Base-by-base conservation (phyloP, 2,113 vertebrate genomes). In the Mastomys natalensis region DNA sequence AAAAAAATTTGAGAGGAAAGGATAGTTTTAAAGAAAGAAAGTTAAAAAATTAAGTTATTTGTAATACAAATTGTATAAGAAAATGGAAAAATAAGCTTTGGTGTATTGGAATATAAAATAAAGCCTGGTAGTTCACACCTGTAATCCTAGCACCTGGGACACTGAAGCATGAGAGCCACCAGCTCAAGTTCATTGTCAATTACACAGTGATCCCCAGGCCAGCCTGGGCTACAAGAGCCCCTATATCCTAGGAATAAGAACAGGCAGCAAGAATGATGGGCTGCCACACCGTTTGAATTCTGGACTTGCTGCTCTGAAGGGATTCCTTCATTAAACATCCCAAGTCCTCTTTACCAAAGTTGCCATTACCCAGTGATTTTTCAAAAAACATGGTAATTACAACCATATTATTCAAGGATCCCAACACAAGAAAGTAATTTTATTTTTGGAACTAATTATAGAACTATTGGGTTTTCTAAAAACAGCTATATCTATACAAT, bases 361-460 rank as follows among this genome's bases (percentile, higher is more conserved):
- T 91, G 53, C 70, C 87, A 72, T 3, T 45, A 45, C 31, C 45
- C 60, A 89, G 16, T 7, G 60, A 95, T 51, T 94, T 78, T n/a
- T 87, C 77, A 78, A 51, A 90, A 91, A 95, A 78, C 37, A 78
- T 1, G 12, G 45, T 82, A 74, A 87, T 73, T 87, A 80, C 72
- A 93, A 92, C 74, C 45, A 85, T 12, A 93, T 16, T 91, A 91
- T 87, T 92, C 74, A 90, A 89, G 91, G 5, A 82, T 89, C 40
- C 74, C 48, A 80, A 91, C 68, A 45, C 82, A 85, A 90, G 7
- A 72, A n/a, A 86, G 9, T 24, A 91, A 77, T 19, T 58, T 58
- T 87, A 62, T 89, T 94, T 94, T 94, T 55, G 68, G 60, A 87
- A 66, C 87, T 64, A 92, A 48, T 60, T 55, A 89, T 87, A 94